Conservation (phyloP, 1,140 invertebrate genomes). For the Mamestra configurata region DNA sequence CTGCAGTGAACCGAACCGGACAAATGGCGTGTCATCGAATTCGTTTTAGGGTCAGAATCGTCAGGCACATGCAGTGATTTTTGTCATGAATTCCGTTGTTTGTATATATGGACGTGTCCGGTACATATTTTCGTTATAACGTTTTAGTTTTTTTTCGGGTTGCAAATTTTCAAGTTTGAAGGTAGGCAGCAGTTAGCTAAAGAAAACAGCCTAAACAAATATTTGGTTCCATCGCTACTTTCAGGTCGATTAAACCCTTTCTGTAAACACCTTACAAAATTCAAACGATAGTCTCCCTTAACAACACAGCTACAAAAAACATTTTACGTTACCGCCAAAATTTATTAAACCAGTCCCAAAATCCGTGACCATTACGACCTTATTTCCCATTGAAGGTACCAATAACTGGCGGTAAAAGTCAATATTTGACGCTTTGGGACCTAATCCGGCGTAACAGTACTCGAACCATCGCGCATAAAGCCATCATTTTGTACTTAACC, state of each 20-base stretch:
- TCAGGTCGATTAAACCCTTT: background rate
- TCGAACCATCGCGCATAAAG: constrained; percentile 42
- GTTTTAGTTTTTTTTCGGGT: too few relatives aligned
- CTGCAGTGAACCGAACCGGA: constrained; percentile 16
- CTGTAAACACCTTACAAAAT: background rate
- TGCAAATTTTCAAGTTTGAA: too few relatives aligned
- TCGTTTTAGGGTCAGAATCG: constrained; percentile 36
- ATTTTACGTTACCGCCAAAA: background rate
- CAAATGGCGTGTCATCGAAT: constrained; percentile 42
- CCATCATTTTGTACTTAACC: constrained; percentile 58
- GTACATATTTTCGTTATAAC: too few relatives aligned
- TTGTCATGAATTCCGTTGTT: background rate
- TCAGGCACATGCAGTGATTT: constrained; percentile 11
- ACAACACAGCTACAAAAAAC: background rate
- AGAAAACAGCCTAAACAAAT: background rate
- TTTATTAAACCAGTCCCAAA: constrained; percentile 29
- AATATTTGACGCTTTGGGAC: constrained; percentile 47
- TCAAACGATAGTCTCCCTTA: background rate
- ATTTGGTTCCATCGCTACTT: background rate
- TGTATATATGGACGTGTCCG: too few relatives aligned
- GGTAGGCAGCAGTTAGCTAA: too few relatives aligned
- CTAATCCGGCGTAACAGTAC: constrained; percentile 46
- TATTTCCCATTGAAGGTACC: constrained; percentile 48
- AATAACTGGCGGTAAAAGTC: constrained; percentile 48
- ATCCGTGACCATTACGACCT: constrained; percentile 43